Base-by-base conservation (phyloP, 2,888 invertebrate species). In the Liodrosophila aerea region DNA sequence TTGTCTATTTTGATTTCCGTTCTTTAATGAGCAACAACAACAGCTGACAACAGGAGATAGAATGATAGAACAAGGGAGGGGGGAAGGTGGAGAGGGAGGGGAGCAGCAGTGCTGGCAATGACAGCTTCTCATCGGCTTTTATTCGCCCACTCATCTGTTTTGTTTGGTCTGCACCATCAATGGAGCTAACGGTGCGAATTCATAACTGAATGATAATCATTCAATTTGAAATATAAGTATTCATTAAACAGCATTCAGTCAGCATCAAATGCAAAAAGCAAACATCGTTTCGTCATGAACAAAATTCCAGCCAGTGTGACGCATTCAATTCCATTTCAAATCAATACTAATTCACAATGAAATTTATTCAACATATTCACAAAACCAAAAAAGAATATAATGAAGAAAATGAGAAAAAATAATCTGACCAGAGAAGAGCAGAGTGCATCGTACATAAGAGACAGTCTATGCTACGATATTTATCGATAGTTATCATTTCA, bases 1-100 rank as follows among this genome's bases (percentile, higher is more conserved):
- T 72, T 69, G 69, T 69, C 67, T 69, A 61, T 47, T 69, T 66
- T 69, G 69, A 72, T 69, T 72, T 69, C 73, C 73, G 73, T 72
- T 53, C 53, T 57, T 60, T 72, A 72, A 72, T 69, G 66, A 69
- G 52, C 60, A 36, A 37, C 47, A 37, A 16, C 47, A 47, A 37
- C 47, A 47, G 29, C 4, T 12, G 36, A 37, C 36, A 54, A 33
- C 52, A 64, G 7, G n/a, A 18, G 47, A 12, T 43, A 54, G 22
- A 22, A 5, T 5, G 3, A 22, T 22, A 22, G 22, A 12, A 9
- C 9, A 13, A 27, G n/a, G 12, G 9, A 36, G 3, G 11, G 13
- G 1, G 37, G 33, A 36, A 12, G 15, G 33, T 27, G 12, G 13
- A 15, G 8, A 13, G 16, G 22, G 16, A 34, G 29, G 3, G 22